Base-by-base conservation (phyloP, 2,113 vertebrate genomes). In the Corapipo altera region DNA sequence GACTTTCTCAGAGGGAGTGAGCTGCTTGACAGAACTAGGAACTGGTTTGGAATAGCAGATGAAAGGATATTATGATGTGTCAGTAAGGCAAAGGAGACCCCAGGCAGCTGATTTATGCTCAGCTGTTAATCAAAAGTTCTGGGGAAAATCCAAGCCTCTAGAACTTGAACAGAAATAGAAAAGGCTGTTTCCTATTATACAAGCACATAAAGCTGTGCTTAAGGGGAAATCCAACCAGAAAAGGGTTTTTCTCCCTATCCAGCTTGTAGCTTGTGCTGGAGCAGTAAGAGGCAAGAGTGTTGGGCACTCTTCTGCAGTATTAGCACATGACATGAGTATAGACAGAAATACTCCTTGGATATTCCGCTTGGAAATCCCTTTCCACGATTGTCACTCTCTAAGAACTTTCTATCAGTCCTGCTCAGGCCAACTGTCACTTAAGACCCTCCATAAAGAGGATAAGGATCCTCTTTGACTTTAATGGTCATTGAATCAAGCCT, bases 61-160 rank as follows among this genome's bases (percentile, higher is more conserved):
- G 64, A 93, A 95, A 93, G 59, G 51, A 73, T 96, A 73, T 94
- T 95, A 95, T 5, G 7, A 79, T 79, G 81, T 89, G 82, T 93
- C 82, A 84, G 75, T 55, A 86, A 95, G 39, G 90, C 82, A 81
- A 94, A 91, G 82, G 92, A 88, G 95, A 97, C 88, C 93, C 85
- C 48, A 93, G 90, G 75, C 93, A 95, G 78, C 74, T 88, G 90
- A 92, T 94, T 88, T 96, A 93, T 90, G 17, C 48, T 93, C 78
- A 94, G 88, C 82, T 97, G 93, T 93, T 96, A 91, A 97, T 95
- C 71, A 92, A 94, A 94, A 86, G 46, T 92, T 92, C 88, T 96
- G 92, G 79, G 69, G 61, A n/a, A 90, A 94, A 93, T 90, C 90
- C 95, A 96, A 93, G 90, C 75, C 88, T 96, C 82, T 4, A 14